Base-by-base conservation (phyloP, 2,797 vertebrate genomes). In the Ciconia nigra region DNA sequence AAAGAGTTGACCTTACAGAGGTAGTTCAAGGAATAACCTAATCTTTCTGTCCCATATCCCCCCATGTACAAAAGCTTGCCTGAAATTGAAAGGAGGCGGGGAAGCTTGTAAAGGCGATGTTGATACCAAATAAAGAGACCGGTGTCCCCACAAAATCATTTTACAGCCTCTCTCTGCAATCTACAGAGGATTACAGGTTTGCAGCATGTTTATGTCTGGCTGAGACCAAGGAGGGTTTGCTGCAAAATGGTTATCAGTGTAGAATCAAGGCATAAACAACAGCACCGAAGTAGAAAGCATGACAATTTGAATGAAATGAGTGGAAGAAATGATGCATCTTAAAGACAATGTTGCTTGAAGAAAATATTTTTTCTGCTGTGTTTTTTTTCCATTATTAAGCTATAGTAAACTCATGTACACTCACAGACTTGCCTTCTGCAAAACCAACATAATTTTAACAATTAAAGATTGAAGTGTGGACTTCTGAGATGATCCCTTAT, bases 401-500 rank as follows among this genome's bases (percentile, higher is more conserved):
- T 88, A 54, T 63, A 92, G 72, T 52, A 91, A 92, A 88, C 90
- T 95, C 72, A 35, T 79, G 73, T 47, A 39, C 49, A 41, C 83
- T 86, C 51, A 63, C 41, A 90, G 51, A 77, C 90, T 49, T 74
- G 57, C 95, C 85, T 95, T 94, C 89, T 96, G 95, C 63, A 77
- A 94, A 94, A 94, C 89, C 90, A 81, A 74, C 89, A 87, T 97
- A 95, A 96, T 96, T 94, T 96, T 90, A 96, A 96, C 95, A 98
- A 96, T 96, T 98, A 96, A 96, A 97, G 85, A 95, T 81, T 89
- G 95, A 96, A 95, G 93, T 79, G 62, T 59, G 81, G 95, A 96
- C 93, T 98, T 98, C 95, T 97, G 93, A 98, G 96, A 98, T 66
- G 82, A 97, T 92, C 91, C 92, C 97, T 98, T 95, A 95, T 98